Evolutionary conservation across 2,797 vertebrate species (phyloP).

Genomic region (Cygnus olor): DNA sequence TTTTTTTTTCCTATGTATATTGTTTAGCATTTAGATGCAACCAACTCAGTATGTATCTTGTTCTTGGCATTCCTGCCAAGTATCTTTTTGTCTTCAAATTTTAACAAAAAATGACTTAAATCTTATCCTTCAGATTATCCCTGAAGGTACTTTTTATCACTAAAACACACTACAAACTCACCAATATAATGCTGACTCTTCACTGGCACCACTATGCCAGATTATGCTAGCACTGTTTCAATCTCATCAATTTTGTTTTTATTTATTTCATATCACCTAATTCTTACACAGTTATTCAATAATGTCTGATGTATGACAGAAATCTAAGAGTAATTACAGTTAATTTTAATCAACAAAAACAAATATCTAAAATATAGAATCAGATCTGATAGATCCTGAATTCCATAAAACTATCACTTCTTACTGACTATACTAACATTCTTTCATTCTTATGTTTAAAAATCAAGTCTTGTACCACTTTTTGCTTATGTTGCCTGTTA

Average conservation of each 20-base stretch:
- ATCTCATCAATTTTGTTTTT: background rate
- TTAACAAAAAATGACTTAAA: background rate
- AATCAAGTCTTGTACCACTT: background rate
- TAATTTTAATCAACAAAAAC: background rate
- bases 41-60: background rate
- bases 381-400: background rate
- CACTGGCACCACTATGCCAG: background rate
- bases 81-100: background rate
- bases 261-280: background rate
- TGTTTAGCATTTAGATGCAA: background rate
- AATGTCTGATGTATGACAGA: background rate
- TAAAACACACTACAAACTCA: background rate
- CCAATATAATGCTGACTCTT: background rate
- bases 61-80: background rate
- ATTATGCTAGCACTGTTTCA: background rate
- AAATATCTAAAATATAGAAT: background rate
- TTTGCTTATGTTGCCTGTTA: background rate
- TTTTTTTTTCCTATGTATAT: background rate
- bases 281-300: background rate
- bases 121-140: background rate
- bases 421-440: background rate
- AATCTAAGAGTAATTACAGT: background rate
- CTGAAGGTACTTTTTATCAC: background rate
- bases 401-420: background rate
- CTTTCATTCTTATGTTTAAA: background rate